Evolutionary conservation across 2,888 invertebrate species (phyloP).

Genomic region (Sphecodes monilicornis): DNA sequence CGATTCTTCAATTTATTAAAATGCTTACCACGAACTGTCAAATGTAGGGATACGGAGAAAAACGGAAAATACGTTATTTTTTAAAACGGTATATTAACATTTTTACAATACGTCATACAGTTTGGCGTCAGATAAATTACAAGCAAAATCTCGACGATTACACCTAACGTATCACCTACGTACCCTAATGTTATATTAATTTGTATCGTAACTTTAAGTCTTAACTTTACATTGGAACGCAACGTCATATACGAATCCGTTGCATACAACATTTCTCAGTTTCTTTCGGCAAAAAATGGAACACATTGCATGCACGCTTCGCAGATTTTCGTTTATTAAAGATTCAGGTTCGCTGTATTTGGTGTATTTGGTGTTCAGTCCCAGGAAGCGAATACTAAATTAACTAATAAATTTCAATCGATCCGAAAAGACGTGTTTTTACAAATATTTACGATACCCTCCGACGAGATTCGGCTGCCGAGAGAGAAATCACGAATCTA

Average conservation of each 20-base stretch:
- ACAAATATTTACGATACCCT: slow-evolving; percentile 29
- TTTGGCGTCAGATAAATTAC: slow-evolving; percentile 75
- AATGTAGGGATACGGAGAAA: not conserved
- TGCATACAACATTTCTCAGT: slow-evolving; percentile 42
- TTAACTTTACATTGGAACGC: slow-evolving; percentile 31
- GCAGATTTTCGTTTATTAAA: not conserved
- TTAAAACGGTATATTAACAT: slow-evolving; percentile 70
- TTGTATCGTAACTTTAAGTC: slow-evolving; percentile 48
- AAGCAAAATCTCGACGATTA: slow-evolving; percentile 66
- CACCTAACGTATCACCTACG: slow-evolving; percentile 53
- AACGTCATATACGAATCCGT: slow-evolving; percentile 14
- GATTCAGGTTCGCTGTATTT: not conserved
- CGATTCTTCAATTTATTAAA: not conserved
- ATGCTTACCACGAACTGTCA: not conserved
- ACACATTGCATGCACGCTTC: slow-evolving; percentile 39
- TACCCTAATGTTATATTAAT: slow-evolving; percentile 64
- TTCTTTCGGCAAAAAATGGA: slow-evolving; percentile 19
- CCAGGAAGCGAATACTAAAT: not conserved
- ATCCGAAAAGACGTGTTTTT: not conserved
- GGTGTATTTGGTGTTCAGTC: not conserved
- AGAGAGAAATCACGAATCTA: slow-evolving; percentile 81
- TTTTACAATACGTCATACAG: slow-evolving; percentile 64
- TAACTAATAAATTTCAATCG: not conserved
- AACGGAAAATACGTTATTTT: slow-evolving; percentile 4
- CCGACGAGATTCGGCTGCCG: slow-evolving; percentile 55